Base-by-base conservation (phyloP, 2,113 vertebrate species). In the Salvelinus alpinus region DNA sequence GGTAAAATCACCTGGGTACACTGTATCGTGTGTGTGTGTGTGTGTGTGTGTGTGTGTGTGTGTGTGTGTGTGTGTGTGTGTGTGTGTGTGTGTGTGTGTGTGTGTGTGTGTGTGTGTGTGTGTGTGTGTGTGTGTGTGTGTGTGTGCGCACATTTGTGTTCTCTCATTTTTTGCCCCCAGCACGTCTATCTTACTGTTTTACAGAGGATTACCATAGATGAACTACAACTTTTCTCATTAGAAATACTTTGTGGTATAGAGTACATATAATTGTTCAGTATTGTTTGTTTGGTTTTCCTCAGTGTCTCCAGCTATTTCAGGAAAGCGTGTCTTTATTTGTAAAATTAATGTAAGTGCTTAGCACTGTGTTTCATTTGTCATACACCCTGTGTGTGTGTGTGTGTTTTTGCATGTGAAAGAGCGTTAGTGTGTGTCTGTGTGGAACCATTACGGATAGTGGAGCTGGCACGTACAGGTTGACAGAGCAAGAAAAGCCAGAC, bases 381-480 rank as follows among this genome's bases (percentile, higher is more conserved):
- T 83, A 89, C 83, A 84, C 8, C 16, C 60, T 64, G 34, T 65
- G 5, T 12, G 12, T 74, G 34, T 74, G 34, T 34, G 34, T 24
- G 75, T 71, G 69, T 73, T 64, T 73, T 27, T 88, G 84, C 84
- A 83, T 76, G 82, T 77, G 27, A 54, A 76, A 83, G 80, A 75
- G 74, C 62, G 47, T 78, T 82, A 83, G 74, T 73, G 81, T 47
- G 78, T 89, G 84, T 88, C 82, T 82, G 79, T 82, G 67, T 67
- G 86, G 84, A 90, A 86, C 88, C 85, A 88, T 91, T 85, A 82
- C 60, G 22, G 64, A 72, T 38, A 71, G 73, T 77, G 72, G 79
- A 87, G 84, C 85, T 90, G 90, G 88, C 91, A 91, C 86, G 84
- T 90, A 86, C 86, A 86, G 91, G 90, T 92, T 86, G 85, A 86